phyloP scores from a whole-genome alignment of 2,797 vertebrate genomes.

The Enteromius unitaeniatus region DNA sequence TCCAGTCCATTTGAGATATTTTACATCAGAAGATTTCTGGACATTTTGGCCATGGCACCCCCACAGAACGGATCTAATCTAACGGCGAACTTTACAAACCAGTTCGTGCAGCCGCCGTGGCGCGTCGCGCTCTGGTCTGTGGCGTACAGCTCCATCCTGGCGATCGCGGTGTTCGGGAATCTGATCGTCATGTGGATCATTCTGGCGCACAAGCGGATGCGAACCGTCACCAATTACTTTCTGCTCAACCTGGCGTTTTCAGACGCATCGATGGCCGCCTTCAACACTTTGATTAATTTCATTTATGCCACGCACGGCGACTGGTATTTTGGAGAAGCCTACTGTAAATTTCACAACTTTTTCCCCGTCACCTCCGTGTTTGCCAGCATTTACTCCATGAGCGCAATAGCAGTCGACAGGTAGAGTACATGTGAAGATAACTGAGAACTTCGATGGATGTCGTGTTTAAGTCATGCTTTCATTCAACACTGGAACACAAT shows the following conservation, averaged over 20 bases:
- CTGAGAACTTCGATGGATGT: neutral
- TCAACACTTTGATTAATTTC: conserved; percentile 96
- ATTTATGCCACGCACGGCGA: conserved; percentile 91
- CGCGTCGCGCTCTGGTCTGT: conserved; percentile 95
- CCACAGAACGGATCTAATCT: conserved; percentile 74
- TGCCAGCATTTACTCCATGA: conserved; percentile 99
- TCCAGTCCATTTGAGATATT: neutral
- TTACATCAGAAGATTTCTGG: neutral
- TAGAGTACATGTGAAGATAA: conserved; percentile 67
- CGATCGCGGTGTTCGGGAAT: conserved; percentile 93
- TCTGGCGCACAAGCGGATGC: conserved; percentile 95
- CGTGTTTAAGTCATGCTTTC: neutral
- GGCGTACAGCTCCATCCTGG: conserved; percentile 89
- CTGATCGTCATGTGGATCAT: conserved; percentile 97
- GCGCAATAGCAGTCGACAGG: conserved; percentile 97
- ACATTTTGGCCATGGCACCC: conserved; percentile 68
- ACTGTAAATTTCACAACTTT: conserved; percentile 99
- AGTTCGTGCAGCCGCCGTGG: conserved; percentile 93
- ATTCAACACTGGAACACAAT: neutral
- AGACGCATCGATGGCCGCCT: conserved; percentile 94
- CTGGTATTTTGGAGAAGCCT: conserved; percentile 96
- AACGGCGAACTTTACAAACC: conserved; percentile 84
- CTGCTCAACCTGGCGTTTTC: conserved; percentile 95
- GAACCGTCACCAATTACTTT: conserved; percentile 97
- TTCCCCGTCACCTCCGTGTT: conserved; percentile 97